Base-by-base conservation (phyloP, 2,888 invertebrate species). In the Perizoma flavofasciatum region DNA sequence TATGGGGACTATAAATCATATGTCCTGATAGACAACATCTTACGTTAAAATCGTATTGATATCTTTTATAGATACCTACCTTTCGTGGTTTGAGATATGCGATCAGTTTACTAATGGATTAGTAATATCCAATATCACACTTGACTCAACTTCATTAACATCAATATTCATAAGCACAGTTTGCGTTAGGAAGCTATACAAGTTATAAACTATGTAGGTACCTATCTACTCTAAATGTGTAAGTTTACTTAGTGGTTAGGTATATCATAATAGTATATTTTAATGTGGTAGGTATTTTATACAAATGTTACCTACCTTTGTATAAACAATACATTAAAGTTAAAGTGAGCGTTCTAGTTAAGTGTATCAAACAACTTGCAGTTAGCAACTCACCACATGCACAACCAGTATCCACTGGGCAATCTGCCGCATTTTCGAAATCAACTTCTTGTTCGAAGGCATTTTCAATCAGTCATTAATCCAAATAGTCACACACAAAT, bases 401-500 rank as follows among this genome's bases (percentile, higher is more conserved):
- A 86, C 88, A 62, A 91, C 82, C 61, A 92, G 79, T 72, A 92
- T 89, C 87, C 90, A 90, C 70, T 90, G 89, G 53, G 84, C 85
- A 64, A 92, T 85, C 76, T 91, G 88, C 69, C 82, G 84, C 86
- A 91, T 87, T 78, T 89, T 89, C 5, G 88, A 84, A 65, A 91
- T 81, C 69, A 92, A 75, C 73, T 91, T 91, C 80, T 89, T 90
- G 77, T 90, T 90, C 62, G 90, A 86, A 70, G 91, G 92, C 92
- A 91, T 92, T 77, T 78, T 89, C 78, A 79, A 68, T 69, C 60
- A 67, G 64, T 74, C 64, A 70, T 71, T 67, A 71, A 78, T 76
- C 74, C 77, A 77, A 76, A 63, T 70, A 65, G 66, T 67, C 71
- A 79, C 73, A 71, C 80, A 73, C 62, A 75, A 78, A 78, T 78